Evolutionary conservation across 2,113 vertebrate species (phyloP), one percentile per base, ranked within the genome.

Genomic region (Pristiophorus japonicus): DNA sequence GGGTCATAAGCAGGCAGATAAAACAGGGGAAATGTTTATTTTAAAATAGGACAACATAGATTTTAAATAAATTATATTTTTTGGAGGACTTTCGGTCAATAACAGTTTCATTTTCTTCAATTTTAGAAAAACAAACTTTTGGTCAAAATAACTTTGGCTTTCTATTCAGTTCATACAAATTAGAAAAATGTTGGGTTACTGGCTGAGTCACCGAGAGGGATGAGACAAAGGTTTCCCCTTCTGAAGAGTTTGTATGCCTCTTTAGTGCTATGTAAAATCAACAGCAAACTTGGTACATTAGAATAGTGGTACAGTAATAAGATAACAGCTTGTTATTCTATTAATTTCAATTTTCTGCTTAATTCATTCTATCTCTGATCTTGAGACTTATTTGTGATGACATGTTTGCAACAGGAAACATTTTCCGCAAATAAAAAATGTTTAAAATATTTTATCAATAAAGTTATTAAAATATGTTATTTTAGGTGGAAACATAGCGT

Each of bases 351-450:
- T 45, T 45, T 94, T 94, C 65, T 59, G 38, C 78, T 38, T 91
- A n/a, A 63, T 91, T 91, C 4, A 91, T 91, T 91, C 55, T 45
- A 63, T 93, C 7, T 94, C 63, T 70, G 42, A 67, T 94, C 65
- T 70, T 42, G 12, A 70, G 93, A 66, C 65, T 94, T 45, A 94
- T 24, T 55, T 94, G 90, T 45, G 38, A 45, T 45, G 2, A 45
- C 47, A 55, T 42, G 59, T 38, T 94, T 94, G 42, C 63, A 94
- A 94, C 24, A 67, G 38, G 42, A 45, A 94, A 16, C 10, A 59
- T 0, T 90, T 90, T 59, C 87, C 87, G 62, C 51, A 45, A 70
- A 70, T 11, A 38, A 94, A 94, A 67, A 70, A 18, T 47, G 65
- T 30, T 94, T 55, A 55, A 10, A 70, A 70, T 47, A 22, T 70